phyloP scores from a whole-genome alignment of 2,797 vertebrate species.

The Chiroxiphia lanceolata region DNA sequence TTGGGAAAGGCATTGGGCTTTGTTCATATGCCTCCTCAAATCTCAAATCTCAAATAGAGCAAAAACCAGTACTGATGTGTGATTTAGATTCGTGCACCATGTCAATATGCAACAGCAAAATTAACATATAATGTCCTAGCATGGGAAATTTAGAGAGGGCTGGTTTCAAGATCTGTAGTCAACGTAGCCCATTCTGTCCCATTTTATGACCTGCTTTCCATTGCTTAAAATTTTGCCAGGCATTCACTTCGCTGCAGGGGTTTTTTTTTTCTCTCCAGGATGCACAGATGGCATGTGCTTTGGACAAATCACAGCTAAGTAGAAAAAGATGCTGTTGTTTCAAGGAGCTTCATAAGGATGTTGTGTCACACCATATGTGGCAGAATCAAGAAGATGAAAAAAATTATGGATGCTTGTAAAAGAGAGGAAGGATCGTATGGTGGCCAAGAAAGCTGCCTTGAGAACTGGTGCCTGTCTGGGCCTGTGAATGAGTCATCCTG shows the following conservation, averaged over 20 bases:
- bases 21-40: not conserved
- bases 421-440: not conserved
- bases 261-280: not conserved
- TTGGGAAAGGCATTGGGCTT: not conserved
- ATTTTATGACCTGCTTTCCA: constrained; percentile 49
- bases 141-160: not conserved
- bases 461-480: not conserved
- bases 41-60: not conserved
- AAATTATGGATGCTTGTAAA: not conserved
- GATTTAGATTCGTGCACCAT: not conserved
- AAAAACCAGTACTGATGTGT: not conserved
- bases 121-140: not conserved
- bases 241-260: not conserved
- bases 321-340: constrained; percentile 61
- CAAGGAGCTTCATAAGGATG: constrained; percentile 53
- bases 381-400: not conserved
- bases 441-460: constrained; percentile 36
- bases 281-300: constrained; percentile 57
- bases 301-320: constrained; percentile 60
- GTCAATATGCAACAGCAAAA: not conserved
- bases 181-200: not conserved
- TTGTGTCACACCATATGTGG: constrained; percentile 63
- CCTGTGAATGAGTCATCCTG: constrained; percentile 3
- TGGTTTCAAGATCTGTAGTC: not conserved
- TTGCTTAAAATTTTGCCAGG: constrained; percentile 18